phyloP scores from a whole-genome alignment of 2,888 invertebrate genomes.

The Calameuta idolon region DNA sequence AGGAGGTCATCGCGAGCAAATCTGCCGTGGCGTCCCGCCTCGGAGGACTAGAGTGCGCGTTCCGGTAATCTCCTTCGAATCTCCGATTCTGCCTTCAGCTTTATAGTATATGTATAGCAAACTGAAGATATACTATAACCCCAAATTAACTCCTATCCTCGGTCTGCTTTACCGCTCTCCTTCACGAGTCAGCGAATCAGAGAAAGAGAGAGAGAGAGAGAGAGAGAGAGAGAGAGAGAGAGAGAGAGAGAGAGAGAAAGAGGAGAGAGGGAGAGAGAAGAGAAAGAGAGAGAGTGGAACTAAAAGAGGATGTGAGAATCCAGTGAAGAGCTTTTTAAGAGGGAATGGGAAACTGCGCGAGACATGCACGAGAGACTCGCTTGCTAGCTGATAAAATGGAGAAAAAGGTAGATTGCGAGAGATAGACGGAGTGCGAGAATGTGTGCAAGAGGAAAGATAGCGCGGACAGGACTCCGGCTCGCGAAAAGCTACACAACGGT shows the following conservation, averaged over 20 bases:
- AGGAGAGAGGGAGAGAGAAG: no score
- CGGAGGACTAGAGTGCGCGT: conserved; percentile 1
- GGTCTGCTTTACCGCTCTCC: background rate
- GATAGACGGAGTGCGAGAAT: background rate
- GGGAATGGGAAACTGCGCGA: conserved; percentile 1
- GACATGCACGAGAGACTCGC: background rate
- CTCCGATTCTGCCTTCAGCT: background rate
- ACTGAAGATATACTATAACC: background rate
- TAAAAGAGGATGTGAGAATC: background rate
- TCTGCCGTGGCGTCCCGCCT: background rate
- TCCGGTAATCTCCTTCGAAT: conserved; percentile 10
- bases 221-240: no score
- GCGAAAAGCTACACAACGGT: background rate
- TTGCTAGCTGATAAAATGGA: background rate
- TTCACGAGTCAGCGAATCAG: background rate
- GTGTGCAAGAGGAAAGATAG: background rate
- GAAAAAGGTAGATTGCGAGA: background rate
- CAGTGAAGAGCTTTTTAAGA: background rate
- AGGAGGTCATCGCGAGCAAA: conserved; percentile 3
- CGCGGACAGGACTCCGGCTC: background rate
- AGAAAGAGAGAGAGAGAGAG: background rate
- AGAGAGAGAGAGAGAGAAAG: no score
- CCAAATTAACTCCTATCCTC: conserved; percentile 7
- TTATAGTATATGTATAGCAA: background rate
- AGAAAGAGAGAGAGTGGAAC: background rate